A percentile compares a stretch with the other conserved stretches of the same genome.
Evolutionary conservation across 1,140 invertebrate genomes (phyloP).

Genomic region (Lutraria rhynchaena): DNA sequence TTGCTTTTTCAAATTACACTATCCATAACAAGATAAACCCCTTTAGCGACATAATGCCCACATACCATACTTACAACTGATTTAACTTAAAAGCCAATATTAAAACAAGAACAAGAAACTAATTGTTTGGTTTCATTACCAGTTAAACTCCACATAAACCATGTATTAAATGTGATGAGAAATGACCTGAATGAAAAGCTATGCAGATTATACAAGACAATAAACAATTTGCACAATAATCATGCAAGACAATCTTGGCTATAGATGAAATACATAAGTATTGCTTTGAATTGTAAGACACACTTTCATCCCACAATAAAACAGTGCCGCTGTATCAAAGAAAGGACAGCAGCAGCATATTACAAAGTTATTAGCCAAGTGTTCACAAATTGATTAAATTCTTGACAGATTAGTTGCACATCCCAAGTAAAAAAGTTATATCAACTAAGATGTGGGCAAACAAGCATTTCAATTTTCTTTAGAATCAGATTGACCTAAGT

Average conservation of each 20-base stretch:
- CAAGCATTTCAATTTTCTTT: too few species aligned
- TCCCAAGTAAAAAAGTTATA: too few species aligned
- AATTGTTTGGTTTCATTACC: neutral
- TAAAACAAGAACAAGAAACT: neutral
- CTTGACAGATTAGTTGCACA: too few species aligned
- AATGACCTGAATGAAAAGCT: neutral
- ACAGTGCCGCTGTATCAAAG: too few species aligned
- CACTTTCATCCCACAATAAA: neutral
- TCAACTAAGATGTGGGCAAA: too few species aligned
- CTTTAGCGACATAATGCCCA: neutral
- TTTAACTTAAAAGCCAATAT: neutral
- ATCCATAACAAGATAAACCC: neutral
- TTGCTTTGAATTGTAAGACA: neutral
- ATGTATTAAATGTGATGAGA: neutral
- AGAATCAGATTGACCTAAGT: too few species aligned
- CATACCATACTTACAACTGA: neutral
- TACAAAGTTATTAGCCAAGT: too few species aligned
- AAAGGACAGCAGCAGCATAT: too few species aligned
- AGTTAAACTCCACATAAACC: neutral
- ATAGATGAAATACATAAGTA: neutral
- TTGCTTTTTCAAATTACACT: neutral
- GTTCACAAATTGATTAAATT: too few species aligned
- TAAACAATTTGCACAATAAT: slow-evolving; percentile 10
- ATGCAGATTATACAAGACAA: slow-evolving; percentile 12
- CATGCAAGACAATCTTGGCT: slow-evolving; percentile 1